These are phyloP conservation scores for Gymnothorax reevesii DNA, from an alignment of 2,797 vertebrate genomes.

Conservation along the genomic window DNA sequence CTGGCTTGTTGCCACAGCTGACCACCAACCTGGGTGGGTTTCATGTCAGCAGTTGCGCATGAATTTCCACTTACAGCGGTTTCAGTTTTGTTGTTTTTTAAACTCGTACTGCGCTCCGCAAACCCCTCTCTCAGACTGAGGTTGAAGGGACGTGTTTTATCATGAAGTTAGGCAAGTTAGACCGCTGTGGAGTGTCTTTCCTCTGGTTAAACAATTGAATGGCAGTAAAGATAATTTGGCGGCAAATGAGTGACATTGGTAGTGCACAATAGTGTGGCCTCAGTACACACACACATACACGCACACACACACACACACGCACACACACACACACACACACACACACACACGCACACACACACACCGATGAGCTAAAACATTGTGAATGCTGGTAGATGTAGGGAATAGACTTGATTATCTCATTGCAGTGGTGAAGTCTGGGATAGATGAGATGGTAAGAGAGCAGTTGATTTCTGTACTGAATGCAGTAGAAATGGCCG, in stretches of 20 bases:
- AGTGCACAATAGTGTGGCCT: background rate
- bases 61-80: background rate
- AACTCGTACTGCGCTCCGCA: background rate
- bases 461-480: too few relatives aligned
- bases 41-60: background rate
- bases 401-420: too few relatives aligned
- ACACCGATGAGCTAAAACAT: too few relatives aligned
- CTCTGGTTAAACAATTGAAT: background rate
- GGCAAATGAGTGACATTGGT: background rate
- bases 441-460: too few relatives aligned
- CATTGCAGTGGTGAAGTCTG: too few relatives aligned
- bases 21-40: background rate
- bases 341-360: too few relatives aligned
- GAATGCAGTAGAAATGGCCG: too few relatives aligned
- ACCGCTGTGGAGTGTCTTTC: background rate
- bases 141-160: background rate
- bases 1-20: background rate
- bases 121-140: background rate
- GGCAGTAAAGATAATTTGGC: background rate
- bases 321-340: too few relatives aligned
- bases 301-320: too few relatives aligned
- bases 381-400: too few relatives aligned
- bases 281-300: background rate
- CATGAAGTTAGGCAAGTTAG: background rate
- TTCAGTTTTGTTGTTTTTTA: background rate